These are phyloP conservation scores for Acropternis orthonyx DNA, from an alignment of 2,797 vertebrate species.

Conservation along the genomic window DNA sequence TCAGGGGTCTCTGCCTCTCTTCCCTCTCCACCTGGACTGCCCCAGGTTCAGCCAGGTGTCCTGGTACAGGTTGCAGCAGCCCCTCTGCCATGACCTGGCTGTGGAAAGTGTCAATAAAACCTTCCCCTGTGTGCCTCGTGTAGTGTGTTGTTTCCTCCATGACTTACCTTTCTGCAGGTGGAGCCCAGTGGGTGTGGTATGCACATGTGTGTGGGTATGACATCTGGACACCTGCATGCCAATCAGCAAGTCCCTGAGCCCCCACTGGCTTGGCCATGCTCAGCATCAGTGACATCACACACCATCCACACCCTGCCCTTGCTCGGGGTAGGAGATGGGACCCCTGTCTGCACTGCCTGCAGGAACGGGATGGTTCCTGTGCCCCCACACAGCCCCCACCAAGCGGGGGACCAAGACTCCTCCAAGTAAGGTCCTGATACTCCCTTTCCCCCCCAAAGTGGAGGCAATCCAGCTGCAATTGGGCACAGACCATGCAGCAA, in stretches of 20 bases:
- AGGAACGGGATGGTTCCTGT: accelerated
- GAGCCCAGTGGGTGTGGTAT: too few relatives aligned
- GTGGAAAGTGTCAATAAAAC: constrained; percentile 26
- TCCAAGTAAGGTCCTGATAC: not conserved
- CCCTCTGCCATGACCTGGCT: not conserved
- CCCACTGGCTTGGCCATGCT: accelerated
- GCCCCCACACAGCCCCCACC: not conserved
- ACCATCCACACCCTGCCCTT: accelerated
- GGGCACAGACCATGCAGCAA: not conserved
- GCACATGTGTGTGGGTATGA: too few relatives aligned
- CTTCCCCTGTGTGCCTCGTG: not conserved
- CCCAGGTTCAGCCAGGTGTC: not conserved
- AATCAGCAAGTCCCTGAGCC: accelerated
- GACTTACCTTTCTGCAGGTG: not conserved
- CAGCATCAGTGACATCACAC: not conserved
- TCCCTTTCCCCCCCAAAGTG: not conserved
- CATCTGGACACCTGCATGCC: accelerated
- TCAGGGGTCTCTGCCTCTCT: not conserved
- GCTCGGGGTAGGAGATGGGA: accelerated
- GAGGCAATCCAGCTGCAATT: not conserved
- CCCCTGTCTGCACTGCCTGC: not conserved
- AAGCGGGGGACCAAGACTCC: not conserved
- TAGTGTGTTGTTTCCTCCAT: not conserved
- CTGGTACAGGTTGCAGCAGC: not conserved
- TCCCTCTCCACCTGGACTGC: not conserved